Evolutionary conservation across 2,797 vertebrate species (phyloP), one percentile per base, ranked within the genome.

Genomic region (Anguilla marmorata): DNA sequence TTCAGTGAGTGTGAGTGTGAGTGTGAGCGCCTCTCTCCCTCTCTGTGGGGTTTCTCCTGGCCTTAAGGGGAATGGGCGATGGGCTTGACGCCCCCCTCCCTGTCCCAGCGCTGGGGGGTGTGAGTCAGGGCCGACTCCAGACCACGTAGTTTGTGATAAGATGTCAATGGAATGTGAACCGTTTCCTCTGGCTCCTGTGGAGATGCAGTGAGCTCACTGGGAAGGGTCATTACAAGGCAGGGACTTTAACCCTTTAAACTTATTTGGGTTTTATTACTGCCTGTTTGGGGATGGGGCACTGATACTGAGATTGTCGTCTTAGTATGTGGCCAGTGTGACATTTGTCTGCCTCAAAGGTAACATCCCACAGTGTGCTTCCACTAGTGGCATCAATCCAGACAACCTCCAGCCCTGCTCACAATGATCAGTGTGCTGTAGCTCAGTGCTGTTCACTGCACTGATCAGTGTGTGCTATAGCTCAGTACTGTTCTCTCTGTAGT

Each of bases 111-210:
- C 41, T 48, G 63, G 79, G 79, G 24, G 41, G 41, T 19, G 21
- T 82, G 79, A 82, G 45, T 50, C 79, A 82, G 45, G 37, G 76
- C 21, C 0, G 76, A 80, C 4, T 45, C 76, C 72, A 37, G 72
- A 76, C 27, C 33, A 76, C 30, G 12, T 8, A 11, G 2, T 76
- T 21, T 85, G 88, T 90, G 94, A 95, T 94, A 92, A 94, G 93
- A 90, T 48, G 88, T 88, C 88, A 12, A 52, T 90, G 94, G 94
- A 95, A 95, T 95, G 94, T 91, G 90, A 90, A 90, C 92, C 91
- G 93, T 94, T 96, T 95, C 93, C 94, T 94, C 60, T 88, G 86
- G 87, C 72, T 91, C 88, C 90, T 92, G 88, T 80, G 84, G 37
- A 80, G 24, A 50, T 50, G 24, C 21, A n/a, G 8, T 79, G 33